phyloP scores from a whole-genome alignment of 2,113 vertebrate species.

The Albula goreensis region DNA sequence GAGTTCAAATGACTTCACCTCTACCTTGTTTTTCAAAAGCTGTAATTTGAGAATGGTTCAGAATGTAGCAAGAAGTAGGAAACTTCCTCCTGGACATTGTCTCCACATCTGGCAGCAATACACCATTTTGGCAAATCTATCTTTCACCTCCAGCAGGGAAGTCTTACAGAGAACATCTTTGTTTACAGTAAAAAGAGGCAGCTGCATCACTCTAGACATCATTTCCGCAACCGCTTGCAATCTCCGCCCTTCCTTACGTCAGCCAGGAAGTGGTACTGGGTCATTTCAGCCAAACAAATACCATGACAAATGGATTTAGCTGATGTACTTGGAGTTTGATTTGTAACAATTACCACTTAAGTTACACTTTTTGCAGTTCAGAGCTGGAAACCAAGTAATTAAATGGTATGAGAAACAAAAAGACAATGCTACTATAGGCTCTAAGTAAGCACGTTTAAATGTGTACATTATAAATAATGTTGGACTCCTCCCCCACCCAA shows the following conservation, averaged over 20 bases:
- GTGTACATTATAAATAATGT: not conserved
- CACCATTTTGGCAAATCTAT: not conserved
- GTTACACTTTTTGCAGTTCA: not conserved
- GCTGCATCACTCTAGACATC: not conserved
- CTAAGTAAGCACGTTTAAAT: not conserved
- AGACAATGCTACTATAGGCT: not conserved
- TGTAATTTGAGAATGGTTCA: not conserved
- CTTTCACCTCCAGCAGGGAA: constrained; percentile 4
- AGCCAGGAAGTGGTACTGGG: not conserved
- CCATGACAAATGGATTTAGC: no score
- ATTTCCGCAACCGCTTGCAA: not conserved
- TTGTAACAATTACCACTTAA: not conserved
- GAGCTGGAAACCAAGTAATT: not conserved
- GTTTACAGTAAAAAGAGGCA: not conserved
- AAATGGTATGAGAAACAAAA: not conserved
- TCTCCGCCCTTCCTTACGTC: not conserved
- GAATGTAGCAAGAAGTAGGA: constrained; percentile 7
- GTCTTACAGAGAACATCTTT: not conserved
- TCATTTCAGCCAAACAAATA: not conserved
- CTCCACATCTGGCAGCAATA: constrained; percentile 25
- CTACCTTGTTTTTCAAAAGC: not conserved
- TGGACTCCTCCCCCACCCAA: not conserved
- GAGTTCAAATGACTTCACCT: not conserved
- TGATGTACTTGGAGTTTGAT: not conserved
- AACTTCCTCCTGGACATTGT: not conserved